Evolutionary conservation across 2,888 invertebrate genomes (phyloP), one percentile per base, ranked within the genome.

Genomic region (Pogonocherus hispidulus): DNA sequence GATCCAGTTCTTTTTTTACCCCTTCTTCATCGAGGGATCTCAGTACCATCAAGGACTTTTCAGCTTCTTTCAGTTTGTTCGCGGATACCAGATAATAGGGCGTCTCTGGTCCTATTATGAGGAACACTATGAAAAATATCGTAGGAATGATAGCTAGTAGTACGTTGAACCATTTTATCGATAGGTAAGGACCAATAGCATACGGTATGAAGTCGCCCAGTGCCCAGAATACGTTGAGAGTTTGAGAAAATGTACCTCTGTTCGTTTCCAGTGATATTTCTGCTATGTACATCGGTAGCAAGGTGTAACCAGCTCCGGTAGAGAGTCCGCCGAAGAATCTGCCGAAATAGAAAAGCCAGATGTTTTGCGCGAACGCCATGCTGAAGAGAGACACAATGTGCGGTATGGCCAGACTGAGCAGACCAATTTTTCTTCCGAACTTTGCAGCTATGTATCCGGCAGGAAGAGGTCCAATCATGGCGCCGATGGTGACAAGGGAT

Each of bases 231-330:
- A 91, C 86, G 78, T 93, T 93, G 66, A 95, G 89, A 67, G 94
- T 90, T 3, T 73, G 72, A 0, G 76, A 74, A 0, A 95, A 86
- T 0, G 93, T 90, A 0, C 96, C 96, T 70, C 97, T 87, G 8
- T 91, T 89, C 16, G 92, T 91, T 68, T 92, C 91, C 86, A 93
- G 84, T 1, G 95, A 90, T 41, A 95, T 92, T 85, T 96, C 96
- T 49, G 94, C 94, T 70, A 95, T 90, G 85, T 96, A 96, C 90
- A 94, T 92, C 0, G 96, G 94, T 0, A 91, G 89, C 1, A 92
- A 89, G 0, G 92, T 91, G 85, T 92, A 93, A 11, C 91, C 87
- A 79, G 91, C 90, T 0, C 93, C 92, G 0, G 91, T 88, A 0
- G 90, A 90, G 0, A 93, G 79, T 52, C 94, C 94, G 14, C 83